Conservation (phyloP, 2,113 vertebrate species). For the Dromas ardeola region DNA sequence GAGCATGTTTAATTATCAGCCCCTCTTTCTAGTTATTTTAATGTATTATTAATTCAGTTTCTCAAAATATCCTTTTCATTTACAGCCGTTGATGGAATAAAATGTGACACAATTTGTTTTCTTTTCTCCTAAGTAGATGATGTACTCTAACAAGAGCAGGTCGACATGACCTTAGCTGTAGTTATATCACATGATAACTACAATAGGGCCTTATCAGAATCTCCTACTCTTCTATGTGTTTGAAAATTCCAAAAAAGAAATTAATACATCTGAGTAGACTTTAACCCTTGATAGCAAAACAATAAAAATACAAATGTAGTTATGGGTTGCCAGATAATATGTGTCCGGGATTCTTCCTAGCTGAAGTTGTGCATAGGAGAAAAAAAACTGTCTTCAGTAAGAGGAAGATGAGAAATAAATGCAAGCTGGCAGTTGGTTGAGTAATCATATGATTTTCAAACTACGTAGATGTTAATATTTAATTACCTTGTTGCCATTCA, state of each 20-base stretch:
- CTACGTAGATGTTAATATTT: not conserved
- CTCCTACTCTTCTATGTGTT: constrained; percentile 55
- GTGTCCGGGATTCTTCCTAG: constrained; percentile 3
- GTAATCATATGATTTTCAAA: not conserved
- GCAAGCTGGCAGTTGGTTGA: not conserved
- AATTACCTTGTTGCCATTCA: not conserved
- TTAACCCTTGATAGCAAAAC: constrained; percentile 48
- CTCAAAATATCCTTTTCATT: constrained; percentile 72
- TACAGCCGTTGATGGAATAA: constrained; percentile 65
- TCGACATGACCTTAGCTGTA: constrained; percentile 74
- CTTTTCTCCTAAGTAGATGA: constrained; percentile 71
- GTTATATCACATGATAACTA: constrained; percentile 65
- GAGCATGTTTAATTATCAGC: constrained; percentile 63
- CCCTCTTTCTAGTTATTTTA: constrained; percentile 68
- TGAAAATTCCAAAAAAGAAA: constrained; percentile 50
- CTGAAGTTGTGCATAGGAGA: not conserved
- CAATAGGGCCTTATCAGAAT: constrained; percentile 66
- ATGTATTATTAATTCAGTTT: constrained; percentile 68
- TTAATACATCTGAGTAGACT: not conserved
- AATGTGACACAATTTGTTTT: constrained; percentile 75
- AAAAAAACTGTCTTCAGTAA: not conserved
- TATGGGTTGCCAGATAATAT: not conserved
- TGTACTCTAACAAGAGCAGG: constrained; percentile 66
- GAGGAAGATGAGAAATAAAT: constrained; percentile 7
- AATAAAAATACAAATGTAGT: constrained; percentile 1